phyloP scores from a whole-genome alignment of 2,888 invertebrate species.

The Helobdella robusta region DNA sequence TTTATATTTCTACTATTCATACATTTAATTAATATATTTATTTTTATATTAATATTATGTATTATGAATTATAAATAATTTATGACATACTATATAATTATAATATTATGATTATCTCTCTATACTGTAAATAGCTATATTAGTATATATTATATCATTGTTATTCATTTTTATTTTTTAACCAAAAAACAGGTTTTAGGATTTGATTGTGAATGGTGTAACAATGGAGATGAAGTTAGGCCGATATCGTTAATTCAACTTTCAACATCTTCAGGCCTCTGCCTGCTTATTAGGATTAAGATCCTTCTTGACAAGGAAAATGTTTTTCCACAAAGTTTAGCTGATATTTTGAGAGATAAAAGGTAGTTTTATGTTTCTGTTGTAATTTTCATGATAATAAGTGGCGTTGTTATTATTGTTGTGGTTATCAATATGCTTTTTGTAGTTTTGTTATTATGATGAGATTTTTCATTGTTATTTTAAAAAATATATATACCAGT shows the following conservation, averaged over 20 bases:
- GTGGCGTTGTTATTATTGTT: no score
- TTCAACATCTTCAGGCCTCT: constrained; percentile 61
- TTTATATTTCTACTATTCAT: no score
- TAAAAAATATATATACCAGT: background rate
- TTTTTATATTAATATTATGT: no score
- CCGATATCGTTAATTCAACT: constrained; percentile 66
- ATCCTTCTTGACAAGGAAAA: constrained; percentile 51
- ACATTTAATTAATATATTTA: no score
- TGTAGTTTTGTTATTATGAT: background rate
- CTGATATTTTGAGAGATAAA: constrained; percentile 44
- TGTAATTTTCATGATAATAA: background rate
- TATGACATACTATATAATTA: no score
- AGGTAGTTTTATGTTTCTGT: constrained; percentile 35
- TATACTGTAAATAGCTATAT: no score
- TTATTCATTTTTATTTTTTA: background rate
- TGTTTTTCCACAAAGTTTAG: constrained; percentile 55
- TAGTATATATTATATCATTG: background rate
- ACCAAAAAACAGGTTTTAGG: constrained; percentile 56
- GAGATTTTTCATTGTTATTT: background rate
- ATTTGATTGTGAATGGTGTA: constrained; percentile 75
- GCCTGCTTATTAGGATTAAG: constrained; percentile 58
- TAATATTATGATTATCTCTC: no score
- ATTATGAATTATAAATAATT: no score
- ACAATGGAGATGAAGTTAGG: constrained; percentile 52
- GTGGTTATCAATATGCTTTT: no score